These are phyloP conservation scores for Netelia inedita DNA, from an alignment of 2,888 invertebrate genomes.

Conservation along the genomic window DNA sequence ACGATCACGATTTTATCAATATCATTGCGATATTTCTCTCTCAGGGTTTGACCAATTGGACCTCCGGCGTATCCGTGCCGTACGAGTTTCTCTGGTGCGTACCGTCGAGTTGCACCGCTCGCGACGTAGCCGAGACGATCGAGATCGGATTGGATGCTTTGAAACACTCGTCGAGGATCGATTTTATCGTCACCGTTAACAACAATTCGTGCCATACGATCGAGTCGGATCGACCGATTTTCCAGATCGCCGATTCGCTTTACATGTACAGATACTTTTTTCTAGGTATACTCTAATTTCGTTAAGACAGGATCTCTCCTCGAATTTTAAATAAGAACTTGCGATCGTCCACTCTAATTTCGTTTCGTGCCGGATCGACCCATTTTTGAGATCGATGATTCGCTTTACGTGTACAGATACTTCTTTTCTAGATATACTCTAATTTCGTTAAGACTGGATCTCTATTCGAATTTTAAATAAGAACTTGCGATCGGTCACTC, in stretches of 20 bases:
- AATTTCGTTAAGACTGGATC: neutral
- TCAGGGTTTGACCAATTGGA: constrained; percentile 67
- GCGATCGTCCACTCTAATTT: too few relatives aligned
- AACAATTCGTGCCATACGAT: constrained; percentile 77
- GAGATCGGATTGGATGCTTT: constrained; percentile 77
- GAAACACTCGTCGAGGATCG: constrained; percentile 75
- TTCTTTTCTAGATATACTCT: constrained; percentile 32
- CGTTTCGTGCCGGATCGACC: constrained; percentile 68
- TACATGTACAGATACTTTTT: constrained; percentile 77
- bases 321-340: constrained; percentile 6
- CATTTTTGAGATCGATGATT: constrained; percentile 75
- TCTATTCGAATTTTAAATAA: neutral
- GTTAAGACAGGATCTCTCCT: too few relatives aligned
- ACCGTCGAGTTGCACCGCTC: constrained; percentile 79
- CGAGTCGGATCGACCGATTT: constrained; percentile 67
- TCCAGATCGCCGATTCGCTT: constrained; percentile 77
- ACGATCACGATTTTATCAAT: too few relatives aligned
- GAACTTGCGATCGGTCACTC: too few relatives aligned
- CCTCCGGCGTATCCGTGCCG: constrained; percentile 62
- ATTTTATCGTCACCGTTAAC: constrained; percentile 75
- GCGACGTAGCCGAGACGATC: constrained; percentile 77
- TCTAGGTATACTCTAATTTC: constrained; percentile 32
- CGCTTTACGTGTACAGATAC: constrained; percentile 79
- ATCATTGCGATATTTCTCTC: constrained; percentile 1
- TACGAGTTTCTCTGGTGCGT: constrained; percentile 82